Evolutionary conservation across 1,140 invertebrate genomes (phyloP), one percentile per base, ranked within the genome.

Genomic region (Hyphantria cunea): DNA sequence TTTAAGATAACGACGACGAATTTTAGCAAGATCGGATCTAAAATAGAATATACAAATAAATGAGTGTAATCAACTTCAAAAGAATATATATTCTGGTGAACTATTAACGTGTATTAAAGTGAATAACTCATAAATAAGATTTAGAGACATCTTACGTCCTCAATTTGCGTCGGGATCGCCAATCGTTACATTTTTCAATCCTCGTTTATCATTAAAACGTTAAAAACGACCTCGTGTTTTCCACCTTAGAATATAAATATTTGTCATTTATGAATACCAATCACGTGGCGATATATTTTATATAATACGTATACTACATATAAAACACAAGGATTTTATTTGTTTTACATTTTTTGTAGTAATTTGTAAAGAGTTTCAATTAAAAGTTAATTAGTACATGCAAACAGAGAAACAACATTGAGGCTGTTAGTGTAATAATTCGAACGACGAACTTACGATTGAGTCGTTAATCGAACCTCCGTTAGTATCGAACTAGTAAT

Each of bases 81-180:
- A 70, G 74, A 71, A 70, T 68, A 66, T 73, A 76, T 68, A 64
- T 78, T 76, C 76, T 76, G 68, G 71, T 51, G 63, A 74, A 76
- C 82, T 83, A 82, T 83, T 87, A 85, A 79, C 77, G 64, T 74
- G 73, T 82, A 78, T 81, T 84, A 85, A 78, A 70, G 52, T 54
- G 75, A 72, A 79, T 82, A 81, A 80, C 72, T 80, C 84, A 81
- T 86, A 84, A 86, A 89, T 82, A 83, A 83, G 74, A 82, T 81
- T 70, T 78, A 80, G 66, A 80, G 72, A 79, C 68, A 63, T 67
- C 63, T 72, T 75, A 80, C 74, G 76, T 86, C 75, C 82, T 79
- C 83, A 84, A 85, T 88, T 84, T 73, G 71, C 72, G 81, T 88
- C 80, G 66, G 72, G 68, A 82, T 84, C 74, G 78, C 78, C 74